Evolutionary conservation across 2,113 vertebrate species (phyloP).

Genomic region (Hippocampus comes): DNA sequence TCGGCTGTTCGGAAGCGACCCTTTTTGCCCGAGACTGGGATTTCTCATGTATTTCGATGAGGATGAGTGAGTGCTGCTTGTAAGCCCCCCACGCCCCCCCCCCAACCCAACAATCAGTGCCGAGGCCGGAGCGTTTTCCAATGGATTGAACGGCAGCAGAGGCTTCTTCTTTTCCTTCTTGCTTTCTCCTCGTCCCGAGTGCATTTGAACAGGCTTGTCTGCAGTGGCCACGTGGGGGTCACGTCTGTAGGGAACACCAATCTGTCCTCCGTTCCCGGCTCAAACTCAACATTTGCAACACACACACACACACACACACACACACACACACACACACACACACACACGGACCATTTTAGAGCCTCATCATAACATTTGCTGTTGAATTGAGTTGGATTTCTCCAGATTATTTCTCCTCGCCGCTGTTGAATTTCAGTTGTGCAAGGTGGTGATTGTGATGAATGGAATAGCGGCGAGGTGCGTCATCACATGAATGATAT

Average conservation of each 20-base stretch:
- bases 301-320: neutral
- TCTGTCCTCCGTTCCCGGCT: neutral
- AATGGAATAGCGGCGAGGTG: neutral
- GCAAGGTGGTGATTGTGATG: neutral
- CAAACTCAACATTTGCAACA: neutral
- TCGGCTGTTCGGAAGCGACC: neutral
- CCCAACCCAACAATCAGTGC: neutral
- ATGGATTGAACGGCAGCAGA: neutral
- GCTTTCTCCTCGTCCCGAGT: neutral
- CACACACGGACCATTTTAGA: neutral
- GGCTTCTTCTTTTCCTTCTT: neutral
- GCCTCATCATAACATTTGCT: too few relatives aligned
- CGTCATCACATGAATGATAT: neutral
- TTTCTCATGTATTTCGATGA: neutral
- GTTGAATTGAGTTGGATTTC: too few relatives aligned
- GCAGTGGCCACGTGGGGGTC: neutral
- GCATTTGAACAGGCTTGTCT: slow-evolving; percentile 4
- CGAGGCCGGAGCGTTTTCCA: neutral
- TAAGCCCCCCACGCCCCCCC: neutral
- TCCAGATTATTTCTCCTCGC: too few relatives aligned
- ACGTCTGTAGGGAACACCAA: slow-evolving; percentile 1
- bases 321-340: too few relatives aligned
- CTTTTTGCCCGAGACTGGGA: neutral
- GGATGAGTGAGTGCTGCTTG: neutral
- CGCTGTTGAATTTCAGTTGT: neutral